A percentile compares a stretch with the other conserved stretches of the same genome.
These are phyloP conservation scores for Barbus barbus DNA, from an alignment of 2,113 vertebrate species.

Conservation along the genomic window DNA sequence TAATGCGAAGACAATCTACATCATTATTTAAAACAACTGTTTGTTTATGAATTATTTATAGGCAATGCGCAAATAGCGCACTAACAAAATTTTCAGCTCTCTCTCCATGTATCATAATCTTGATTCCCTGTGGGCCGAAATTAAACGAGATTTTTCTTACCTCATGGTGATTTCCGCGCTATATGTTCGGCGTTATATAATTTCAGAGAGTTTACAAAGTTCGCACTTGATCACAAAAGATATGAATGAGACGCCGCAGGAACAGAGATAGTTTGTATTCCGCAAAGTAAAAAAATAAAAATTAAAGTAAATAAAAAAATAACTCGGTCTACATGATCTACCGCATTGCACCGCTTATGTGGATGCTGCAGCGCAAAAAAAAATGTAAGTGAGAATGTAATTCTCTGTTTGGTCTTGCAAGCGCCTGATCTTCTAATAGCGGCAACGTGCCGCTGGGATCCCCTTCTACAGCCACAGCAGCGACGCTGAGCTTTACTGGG, in stretches of 20 bases:
- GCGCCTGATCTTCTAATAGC: conserved; percentile 56
- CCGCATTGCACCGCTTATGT: conserved; percentile 50
- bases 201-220: conserved; percentile 57
- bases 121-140: neutral
- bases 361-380: conserved; percentile 7
- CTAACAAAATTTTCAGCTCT: neutral
- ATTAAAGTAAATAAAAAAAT: conserved; percentile 34
- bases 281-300: conserved; percentile 56
- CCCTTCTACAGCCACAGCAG: conserved; percentile 57
- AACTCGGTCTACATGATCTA: conserved; percentile 67
- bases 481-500: conserved; percentile 62
- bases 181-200: neutral
- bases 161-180: conserved; percentile 67
- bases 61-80: neutral
- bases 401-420: conserved; percentile 29
- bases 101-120: neutral
- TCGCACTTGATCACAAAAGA: conserved; percentile 57
- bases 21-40: neutral
- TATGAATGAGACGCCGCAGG: conserved; percentile 61
- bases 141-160: conserved; percentile 59
- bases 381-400: conserved; percentile 18
- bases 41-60: conserved; percentile 24
- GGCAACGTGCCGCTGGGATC: conserved; percentile 63
- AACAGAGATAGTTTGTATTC: conserved; percentile 52
- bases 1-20: neutral